Evolutionary conservation across 2,888 invertebrate species (phyloP), one percentile per base, ranked within the genome.

Genomic region (Andricus curvator): DNA sequence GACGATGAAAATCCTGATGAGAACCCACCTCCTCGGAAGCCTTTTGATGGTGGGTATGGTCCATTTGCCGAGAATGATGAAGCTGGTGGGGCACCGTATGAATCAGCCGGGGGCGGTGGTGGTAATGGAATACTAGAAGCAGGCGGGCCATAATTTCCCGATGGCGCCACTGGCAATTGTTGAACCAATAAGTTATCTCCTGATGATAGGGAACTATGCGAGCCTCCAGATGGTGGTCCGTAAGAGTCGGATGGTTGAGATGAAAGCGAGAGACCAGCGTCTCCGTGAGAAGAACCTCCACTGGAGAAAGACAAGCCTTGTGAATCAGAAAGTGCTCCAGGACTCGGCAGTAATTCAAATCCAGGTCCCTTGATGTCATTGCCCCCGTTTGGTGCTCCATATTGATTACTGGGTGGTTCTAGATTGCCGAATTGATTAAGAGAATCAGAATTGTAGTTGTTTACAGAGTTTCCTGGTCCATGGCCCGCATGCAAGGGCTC

Each of bases 1-100:
- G 74, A 74, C 0, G 74, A 68, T 17, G 56, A 74, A 51, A 74
- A 60, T n/a, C 33, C 74, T 74, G 82, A 78, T 88, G 81, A 4
- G 93, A 94, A 0, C 94, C 94, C 64, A 93, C 93, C 92, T n/a
- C 93, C 93, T 78, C 92, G 87, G 22, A 91, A 84, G 33, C 92
- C 93, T 65, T 93, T 92, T 1, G 93, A 90, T 78, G 92, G 85
- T 15, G 92, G 90, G 81, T 93, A 93, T 44, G 92, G 91, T 5
- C 93, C 93, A 67, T 87, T 89, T 0, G 90, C 76, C 9, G 93
- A 91, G 81, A 90, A 93, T 0, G 90, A 90, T 5, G 90, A 88
- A 0, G 84, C 62, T 2, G 89, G 89, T 6, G 92, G 92, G 80
- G 78, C 88, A 85, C 83, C 83, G 56, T 85, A 83, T n/a, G 79